Evolutionary conservation across 2,888 invertebrate genomes (phyloP), one percentile per base, ranked within the genome.

Genomic region (Drosophila formosana): DNA sequence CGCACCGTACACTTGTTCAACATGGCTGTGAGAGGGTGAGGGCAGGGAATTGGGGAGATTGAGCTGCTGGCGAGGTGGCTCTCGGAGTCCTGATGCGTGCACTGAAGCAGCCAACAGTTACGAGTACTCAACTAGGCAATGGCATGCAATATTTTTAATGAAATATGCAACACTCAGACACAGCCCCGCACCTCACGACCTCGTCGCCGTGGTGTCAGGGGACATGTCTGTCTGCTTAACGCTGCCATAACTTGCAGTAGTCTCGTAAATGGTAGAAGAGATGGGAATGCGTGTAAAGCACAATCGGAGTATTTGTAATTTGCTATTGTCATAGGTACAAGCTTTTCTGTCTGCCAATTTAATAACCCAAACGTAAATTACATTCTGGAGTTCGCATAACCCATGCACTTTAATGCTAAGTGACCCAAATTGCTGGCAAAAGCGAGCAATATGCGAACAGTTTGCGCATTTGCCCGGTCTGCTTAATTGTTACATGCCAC

Each of bases 121-220:
- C 55, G 34, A 58, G 63, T 49, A 62, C 78, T 72, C 70, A 52
- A 47, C 47, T 43, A 72, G 57, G 61, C 71, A 60, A 64, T 65
- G 74, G 56, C 64, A 69, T 69, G 83, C 80, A 88, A 86, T 84
- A 80, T 73, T 88, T 83, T 83, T 83, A 85, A 83, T 83, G 88
- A 88, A 84, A 84, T 88, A 88, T 74, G 83, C 68, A 84, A 84
- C 75, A 87, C 70, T 80, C 83, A 77, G 72, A 72, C 66, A 37
- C 26, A 32, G 51, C 8, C 25, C 25, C 37, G 11, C 37, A 23
- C 26, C 28, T 23, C 60, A 49, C 34, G 13, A 6, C 39, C 47
- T 37, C 11, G 46, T 18, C 18, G 18, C 18, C 3, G 13, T 47
- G 4, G 37, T 18, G 26, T 25, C 30, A 50, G 34, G 5, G 26